Evolutionary conservation across 2,888 invertebrate species (phyloP), one percentile per base, ranked within the genome.

Genomic region (Lasioglossum marginatum): DNA sequence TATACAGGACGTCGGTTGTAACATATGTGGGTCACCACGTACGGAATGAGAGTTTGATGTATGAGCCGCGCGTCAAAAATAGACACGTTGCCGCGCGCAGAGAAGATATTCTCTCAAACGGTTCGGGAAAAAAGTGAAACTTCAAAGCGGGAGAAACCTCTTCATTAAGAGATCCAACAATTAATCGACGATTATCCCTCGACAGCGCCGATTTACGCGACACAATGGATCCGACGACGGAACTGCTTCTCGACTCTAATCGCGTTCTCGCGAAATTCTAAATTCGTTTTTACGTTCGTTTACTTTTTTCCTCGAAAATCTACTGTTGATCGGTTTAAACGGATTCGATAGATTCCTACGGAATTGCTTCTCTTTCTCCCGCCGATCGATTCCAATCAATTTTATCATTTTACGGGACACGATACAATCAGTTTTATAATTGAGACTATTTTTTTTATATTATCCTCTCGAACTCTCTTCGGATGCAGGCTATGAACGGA

Each of bases 11-110:
- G 74, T 34, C 77, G 79, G 70, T 71, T 48, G 81, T 77, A 82
- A 86, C 87, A 72, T 86, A 90, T 88, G 79, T 89, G 83, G 90
- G 88, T 90, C 89, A 88, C 70, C 78, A 79, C 34, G 80, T 79
- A 31, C 66, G 74, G 79, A 72, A 78, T 31, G 43, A 74, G 79
- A 79, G 86, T 78, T 88, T 88, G 80, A 82, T 80, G 68, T 79
- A 81, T 43, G 81, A 82, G 82, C 71, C 48, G n/a, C 68, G 77
- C 48, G 76, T 90, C 82, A 82, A 86, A 88, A 89, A 89, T 89
- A 86, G 90, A 79, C 81, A 60, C 40, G 78, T 77, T 43, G 68
- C 79, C 43, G 48, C 77, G n/a, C n/a, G n/a, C n/a, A 57, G 74
- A 73, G 68, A 81, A 77, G 75, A 85, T 85, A 81, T 79, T 77